Percentiles rank a stretch among this genome's conserved stretches.
These are phyloP conservation scores for Jordanella pulchra DNA, from an alignment of 2,797 vertebrate species.

Conservation along the genomic window DNA sequence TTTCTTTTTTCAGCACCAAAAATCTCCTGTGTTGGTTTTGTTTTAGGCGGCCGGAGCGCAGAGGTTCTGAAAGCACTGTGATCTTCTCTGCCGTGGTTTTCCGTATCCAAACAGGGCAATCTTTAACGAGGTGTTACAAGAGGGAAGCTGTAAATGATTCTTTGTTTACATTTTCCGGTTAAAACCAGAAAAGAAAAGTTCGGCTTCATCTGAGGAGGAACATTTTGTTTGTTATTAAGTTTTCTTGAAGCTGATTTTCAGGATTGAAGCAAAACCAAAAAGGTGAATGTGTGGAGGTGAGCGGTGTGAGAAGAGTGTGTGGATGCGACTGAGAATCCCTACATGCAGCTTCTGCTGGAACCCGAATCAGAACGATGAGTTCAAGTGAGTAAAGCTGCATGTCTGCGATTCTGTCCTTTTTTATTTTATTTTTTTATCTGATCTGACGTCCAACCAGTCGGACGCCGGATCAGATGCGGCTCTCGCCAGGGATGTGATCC, in stretches of 20 bases:
- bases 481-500: not conserved
- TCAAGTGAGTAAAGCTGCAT: not conserved
- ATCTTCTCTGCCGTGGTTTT: slow-evolving; percentile 11
- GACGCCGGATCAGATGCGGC: not conserved
- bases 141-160: slow-evolving; percentile 58
- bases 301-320: not conserved
- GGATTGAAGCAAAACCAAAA: slow-evolving; percentile 82
- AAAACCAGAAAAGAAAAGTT: slow-evolving; percentile 37
- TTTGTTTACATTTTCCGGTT: slow-evolving; percentile 70
- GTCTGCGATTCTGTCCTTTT: not conserved
- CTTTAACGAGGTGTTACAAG: slow-evolving; percentile 52
- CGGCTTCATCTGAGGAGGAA: slow-evolving; percentile 56
- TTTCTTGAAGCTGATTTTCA: slow-evolving; percentile 61
- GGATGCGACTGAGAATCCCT: not conserved
- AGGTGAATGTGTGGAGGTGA: slow-evolving; percentile 40
- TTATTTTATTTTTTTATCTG: not conserved
- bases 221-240: slow-evolving; percentile 17
- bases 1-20: not conserved
- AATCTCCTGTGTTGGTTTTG: not conserved
- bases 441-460: not conserved
- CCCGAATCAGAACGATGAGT: not conserved
- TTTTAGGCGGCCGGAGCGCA: slow-evolving; percentile 34
- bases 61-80: slow-evolving; percentile 48
- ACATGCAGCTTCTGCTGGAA: not conserved
- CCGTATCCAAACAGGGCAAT: slow-evolving; percentile 31